Conservation (phyloP, 2,888 invertebrate species). For the Herminia tarsipennalis region DNA sequence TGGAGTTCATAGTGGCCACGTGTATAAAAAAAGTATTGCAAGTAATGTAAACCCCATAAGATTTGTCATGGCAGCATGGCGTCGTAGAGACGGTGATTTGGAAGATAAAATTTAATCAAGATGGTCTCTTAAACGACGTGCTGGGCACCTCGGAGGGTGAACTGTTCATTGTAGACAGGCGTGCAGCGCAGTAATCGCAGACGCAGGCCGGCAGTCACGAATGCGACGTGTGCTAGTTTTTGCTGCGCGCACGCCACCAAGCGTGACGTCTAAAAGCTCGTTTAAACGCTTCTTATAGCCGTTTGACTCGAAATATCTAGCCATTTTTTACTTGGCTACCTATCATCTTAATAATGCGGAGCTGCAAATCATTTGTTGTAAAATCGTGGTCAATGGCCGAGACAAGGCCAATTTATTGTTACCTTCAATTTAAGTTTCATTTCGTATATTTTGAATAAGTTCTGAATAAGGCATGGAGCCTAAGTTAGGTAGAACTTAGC, state of each 20-base stretch:
- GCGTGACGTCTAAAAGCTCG: constrained; percentile 81
- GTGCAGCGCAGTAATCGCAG: constrained; percentile 40
- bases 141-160: constrained; percentile 2
- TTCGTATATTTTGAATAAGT: constrained; percentile 27
- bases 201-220: constrained; percentile 55
- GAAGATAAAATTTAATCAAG: no score
- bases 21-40: no score
- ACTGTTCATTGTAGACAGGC: constrained; percentile 18
- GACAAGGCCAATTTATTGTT: constrained; percentile 65
- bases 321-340: constrained; percentile 59
- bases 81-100: no score
- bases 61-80: no score
- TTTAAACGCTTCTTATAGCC: constrained; percentile 77
- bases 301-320: constrained; percentile 64
- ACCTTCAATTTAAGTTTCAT: constrained; percentile 47
- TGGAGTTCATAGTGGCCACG: no score
- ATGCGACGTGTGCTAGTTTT: constrained; percentile 72
- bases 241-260: constrained; percentile 65
- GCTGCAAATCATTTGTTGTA: constrained; percentile 67
- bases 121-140: no score
- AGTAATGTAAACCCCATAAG: no score
- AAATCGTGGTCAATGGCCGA: constrained; percentile 64
- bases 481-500: constrained; percentile 12
- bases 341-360: constrained; percentile 69
- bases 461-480: constrained; percentile 14